Base-by-base conservation (phyloP, 2,888 invertebrate genomes). In the Cremastinae sp. region DNA sequence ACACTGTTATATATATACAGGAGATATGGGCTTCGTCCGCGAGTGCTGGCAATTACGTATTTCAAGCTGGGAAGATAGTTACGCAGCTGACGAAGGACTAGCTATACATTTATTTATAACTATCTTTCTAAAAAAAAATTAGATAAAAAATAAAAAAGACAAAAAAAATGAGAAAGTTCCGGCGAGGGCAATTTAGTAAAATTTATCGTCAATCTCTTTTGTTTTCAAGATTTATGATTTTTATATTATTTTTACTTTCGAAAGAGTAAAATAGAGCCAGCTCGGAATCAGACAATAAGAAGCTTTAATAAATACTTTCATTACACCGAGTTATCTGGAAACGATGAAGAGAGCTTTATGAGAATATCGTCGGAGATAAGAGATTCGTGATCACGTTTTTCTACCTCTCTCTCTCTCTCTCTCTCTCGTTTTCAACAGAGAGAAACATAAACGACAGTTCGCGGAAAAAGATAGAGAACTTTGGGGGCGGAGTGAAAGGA, bases 321-420 rank as follows among this genome's bases (percentile, higher is more conserved):
- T 61, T 56, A 49, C 8, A 47, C 2, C 41, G 18, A 39, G 39
- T 39, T 37, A 10, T 22, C 14, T 55, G n/a, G n/a, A n/a, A n/a
- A 51, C 49, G 16, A 16, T 47, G 56, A 28, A 41, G 8, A 65
- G 47, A 59, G 70, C 65, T 59, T 55, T 55, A 51, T 55, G 51
- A 68, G 28, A 74, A 75, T 75, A 75, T 75, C 45, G 43, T 56
- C 9, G 51, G 55, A 66, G 41, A 75, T 68, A 58, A 72, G 47
- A 72, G 62, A 28, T 18, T 62, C 49, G 51, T 35, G 43, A 75
- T 62, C 56, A 66, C 51, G 39, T 41, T 35, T n/a, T 7, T 43
- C 39, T 16, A 20, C 4, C 37, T 43, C 37, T 51, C 43, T 12
- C 43, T 45, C 43, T 45, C 43, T 45, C 43, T 45, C 43, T 45